Conservation (phyloP, 2,888 invertebrate species). For the Leucophora obtusa region DNA sequence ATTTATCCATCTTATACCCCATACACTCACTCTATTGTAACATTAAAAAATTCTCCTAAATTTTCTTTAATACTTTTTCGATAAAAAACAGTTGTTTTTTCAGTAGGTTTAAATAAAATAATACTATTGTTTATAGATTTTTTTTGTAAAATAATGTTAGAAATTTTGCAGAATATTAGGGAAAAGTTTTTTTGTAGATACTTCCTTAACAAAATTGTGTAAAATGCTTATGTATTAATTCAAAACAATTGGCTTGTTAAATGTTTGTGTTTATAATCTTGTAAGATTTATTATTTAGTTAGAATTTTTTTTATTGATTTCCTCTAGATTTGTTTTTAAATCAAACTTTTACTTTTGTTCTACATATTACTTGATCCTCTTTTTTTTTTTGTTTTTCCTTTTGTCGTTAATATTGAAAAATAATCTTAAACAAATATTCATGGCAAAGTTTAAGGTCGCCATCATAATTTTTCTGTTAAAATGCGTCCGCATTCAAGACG, state of each 20-base stretch:
- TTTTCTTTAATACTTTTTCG: neutral
- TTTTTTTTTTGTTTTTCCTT: neutral
- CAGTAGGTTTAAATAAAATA: neutral
- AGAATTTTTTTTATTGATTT: neutral
- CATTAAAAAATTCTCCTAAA: neutral
- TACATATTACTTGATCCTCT: neutral
- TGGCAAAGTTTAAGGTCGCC: conserved; percentile 63
- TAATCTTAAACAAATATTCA: conserved; percentile 22
- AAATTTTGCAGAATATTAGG: neutral
- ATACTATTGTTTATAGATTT: neutral
- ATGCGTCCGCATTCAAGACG: conserved; percentile 46
- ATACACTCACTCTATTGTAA: neutral
- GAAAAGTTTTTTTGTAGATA: neutral
- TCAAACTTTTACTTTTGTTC: neutral
- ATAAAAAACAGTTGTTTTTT: neutral
- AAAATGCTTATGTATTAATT: neutral
- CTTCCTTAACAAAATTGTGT: neutral
- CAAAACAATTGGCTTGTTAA: conserved; percentile 22
- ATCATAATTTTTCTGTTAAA: conserved; percentile 20
- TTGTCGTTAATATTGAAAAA: neutral
- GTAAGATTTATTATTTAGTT: neutral
- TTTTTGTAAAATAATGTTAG: neutral
- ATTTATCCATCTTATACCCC: neutral
- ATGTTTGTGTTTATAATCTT: conserved; percentile 6
- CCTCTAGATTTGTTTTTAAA: neutral